Evolutionary conservation across 2,888 invertebrate genomes (phyloP).

Genomic region (Gandaritis pyraliata): DNA sequence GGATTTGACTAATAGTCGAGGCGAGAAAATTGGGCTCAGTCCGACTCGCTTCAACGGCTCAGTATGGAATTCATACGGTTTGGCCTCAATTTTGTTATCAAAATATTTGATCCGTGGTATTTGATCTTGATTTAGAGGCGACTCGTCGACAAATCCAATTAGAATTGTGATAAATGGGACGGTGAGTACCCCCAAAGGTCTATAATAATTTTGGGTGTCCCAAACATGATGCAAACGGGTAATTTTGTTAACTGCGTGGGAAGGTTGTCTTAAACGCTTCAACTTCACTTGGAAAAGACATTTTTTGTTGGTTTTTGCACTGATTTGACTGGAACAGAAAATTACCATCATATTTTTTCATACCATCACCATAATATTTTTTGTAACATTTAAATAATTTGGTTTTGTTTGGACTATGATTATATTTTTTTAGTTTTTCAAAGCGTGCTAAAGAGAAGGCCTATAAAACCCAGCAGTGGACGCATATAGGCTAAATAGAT

Average conservation of each 20-base stretch:
- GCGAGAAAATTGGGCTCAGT: conserved; percentile 34
- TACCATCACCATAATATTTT: too few relatives aligned
- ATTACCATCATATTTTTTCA: too few relatives aligned
- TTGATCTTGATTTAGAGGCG: conserved; percentile 22
- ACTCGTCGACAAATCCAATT: conserved; percentile 15
- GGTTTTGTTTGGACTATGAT: too few relatives aligned
- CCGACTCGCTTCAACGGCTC: conserved; percentile 27
- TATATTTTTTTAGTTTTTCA: too few relatives aligned
- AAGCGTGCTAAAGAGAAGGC: too few relatives aligned
- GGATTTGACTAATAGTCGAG: conserved; percentile 39
- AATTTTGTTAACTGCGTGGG: background rate
- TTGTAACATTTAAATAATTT: too few relatives aligned
- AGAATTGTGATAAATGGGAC: conserved; percentile 17
- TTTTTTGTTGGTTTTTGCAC: too few relatives aligned
- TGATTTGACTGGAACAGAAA: too few relatives aligned
- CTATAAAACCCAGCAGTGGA: too few relatives aligned
- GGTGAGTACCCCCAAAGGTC: conserved; percentile 5
- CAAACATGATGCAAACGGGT: background rate
- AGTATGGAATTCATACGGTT: conserved; percentile 29
- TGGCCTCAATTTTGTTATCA: conserved; percentile 28
- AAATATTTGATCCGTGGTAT: conserved; percentile 29
- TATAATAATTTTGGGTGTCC: background rate
- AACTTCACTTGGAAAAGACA: too few relatives aligned
- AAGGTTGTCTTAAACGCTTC: background rate
- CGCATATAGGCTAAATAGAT: too few relatives aligned